phyloP scores from a whole-genome alignment of 2,888 invertebrate genomes.

The Tetragonisca angustula region DNA sequence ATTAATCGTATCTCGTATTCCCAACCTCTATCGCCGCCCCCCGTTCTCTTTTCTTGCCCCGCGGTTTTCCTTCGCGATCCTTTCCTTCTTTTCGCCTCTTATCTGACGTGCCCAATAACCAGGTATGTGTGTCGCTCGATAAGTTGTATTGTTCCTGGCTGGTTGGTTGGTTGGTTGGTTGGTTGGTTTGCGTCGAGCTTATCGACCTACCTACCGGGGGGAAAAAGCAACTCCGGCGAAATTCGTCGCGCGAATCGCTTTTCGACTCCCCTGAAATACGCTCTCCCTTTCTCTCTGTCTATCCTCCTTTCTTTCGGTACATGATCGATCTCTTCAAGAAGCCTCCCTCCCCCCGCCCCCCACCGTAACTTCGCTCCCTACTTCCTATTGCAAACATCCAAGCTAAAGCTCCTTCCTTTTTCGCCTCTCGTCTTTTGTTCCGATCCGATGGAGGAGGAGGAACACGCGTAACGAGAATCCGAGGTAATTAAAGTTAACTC shows the following conservation, averaged over 20 bases:
- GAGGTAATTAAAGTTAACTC: background rate
- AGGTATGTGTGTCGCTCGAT: conserved; percentile 67
- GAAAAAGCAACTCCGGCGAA: conserved; percentile 47
- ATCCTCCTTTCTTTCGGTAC: background rate
- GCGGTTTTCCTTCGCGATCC: conserved; percentile 30
- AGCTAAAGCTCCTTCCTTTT: too few species aligned
- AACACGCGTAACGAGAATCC: too few species aligned
- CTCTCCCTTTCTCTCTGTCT: background rate
- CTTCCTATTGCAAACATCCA: background rate
- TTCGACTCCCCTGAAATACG: background rate
- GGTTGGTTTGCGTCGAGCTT: conserved; percentile 48
- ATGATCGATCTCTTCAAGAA: background rate
- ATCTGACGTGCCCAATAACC: conserved; percentile 65
- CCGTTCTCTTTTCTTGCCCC: background rate
- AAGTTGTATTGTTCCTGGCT: conserved; percentile 60
- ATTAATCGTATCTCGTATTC: background rate
- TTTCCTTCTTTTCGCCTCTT: conserved; percentile 54
- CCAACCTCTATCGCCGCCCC: background rate
- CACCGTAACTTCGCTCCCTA: too few species aligned
- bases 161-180: conserved; percentile 46
- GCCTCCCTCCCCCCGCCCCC: too few species aligned
- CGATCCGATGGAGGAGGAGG: accelerated
- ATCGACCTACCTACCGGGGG: conserved; percentile 27
- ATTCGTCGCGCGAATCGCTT: conserved; percentile 50
- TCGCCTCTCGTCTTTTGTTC: background rate